These are phyloP conservation scores for Chrysocyon brachyurus DNA, from an alignment of 2,797 vertebrate species.

Conservation along the genomic window DNA sequence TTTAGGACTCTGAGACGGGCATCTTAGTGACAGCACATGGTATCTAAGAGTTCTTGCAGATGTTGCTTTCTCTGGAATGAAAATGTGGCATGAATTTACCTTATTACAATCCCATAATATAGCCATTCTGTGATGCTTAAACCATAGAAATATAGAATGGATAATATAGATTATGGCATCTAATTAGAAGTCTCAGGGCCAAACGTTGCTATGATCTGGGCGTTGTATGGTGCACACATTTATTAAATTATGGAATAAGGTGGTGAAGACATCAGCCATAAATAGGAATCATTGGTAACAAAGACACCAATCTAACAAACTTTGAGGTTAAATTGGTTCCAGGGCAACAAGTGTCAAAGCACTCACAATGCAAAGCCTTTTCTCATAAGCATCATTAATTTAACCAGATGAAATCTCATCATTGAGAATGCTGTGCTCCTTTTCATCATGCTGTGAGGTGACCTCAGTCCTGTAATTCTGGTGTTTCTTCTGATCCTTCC, in stretches of 20 bases:
- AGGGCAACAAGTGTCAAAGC: background rate
- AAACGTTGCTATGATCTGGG: background rate
- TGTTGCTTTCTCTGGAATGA: slow-evolving; percentile 15
- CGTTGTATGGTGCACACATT: background rate
- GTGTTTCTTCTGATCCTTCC: background rate
- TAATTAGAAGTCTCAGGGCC: background rate
- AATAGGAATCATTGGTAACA: background rate
- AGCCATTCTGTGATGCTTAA: background rate
- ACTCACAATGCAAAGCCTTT: background rate
- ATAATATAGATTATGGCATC: background rate
- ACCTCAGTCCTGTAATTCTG: background rate
- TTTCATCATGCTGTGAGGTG: accelerated
- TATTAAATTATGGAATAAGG: background rate
- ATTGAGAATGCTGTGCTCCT: background rate
- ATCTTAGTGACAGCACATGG: slow-evolving; percentile 21
- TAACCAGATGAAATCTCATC: background rate
- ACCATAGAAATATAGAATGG: background rate
- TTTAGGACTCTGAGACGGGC: slow-evolving; percentile 11
- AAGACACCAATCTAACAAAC: background rate
- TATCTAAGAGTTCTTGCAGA: background rate
- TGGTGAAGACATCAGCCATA: background rate
- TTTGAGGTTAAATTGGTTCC: slow-evolving; percentile 43
- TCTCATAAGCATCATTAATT: background rate
- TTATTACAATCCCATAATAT: background rate
- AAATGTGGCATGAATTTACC: background rate